Percentiles rank a stretch among this genome's conserved stretches.
Conservation (phyloP, 1,140 invertebrate genomes). For the Dufourea novaeangliae region DNA sequence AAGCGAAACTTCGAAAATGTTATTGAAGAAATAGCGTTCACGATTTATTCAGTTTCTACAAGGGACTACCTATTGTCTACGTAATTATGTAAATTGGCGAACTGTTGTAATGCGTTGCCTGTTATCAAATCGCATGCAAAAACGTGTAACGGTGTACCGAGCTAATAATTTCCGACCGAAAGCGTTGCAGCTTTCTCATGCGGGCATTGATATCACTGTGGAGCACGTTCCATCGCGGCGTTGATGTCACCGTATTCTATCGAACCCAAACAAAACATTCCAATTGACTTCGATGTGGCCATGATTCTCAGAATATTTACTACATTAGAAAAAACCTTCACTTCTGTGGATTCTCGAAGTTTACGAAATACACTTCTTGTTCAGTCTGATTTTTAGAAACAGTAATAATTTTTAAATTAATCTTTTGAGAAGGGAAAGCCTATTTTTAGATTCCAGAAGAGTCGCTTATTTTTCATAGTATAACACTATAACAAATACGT, state of each 20-base stretch:
- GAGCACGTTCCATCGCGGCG: neutral
- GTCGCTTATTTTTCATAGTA: no score
- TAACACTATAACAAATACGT: no score
- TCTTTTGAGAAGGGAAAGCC: no score
- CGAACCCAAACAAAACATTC: neutral
- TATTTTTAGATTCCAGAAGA: no score
- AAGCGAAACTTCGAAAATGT: neutral
- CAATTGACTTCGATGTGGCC: neutral
- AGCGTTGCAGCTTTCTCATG: constrained; percentile 11
- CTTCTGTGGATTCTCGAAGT: no score
- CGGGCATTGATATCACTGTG: constrained; percentile 32
- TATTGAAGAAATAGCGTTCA: neutral
- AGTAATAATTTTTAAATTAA: no score
- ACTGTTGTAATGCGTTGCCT: neutral
- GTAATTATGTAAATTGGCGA: neutral
- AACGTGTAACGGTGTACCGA: neutral
- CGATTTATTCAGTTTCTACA: neutral
- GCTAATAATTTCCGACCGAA: neutral
- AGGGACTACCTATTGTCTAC: neutral
- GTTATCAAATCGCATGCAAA: neutral
- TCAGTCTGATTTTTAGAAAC: no score
- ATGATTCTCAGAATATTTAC: no score
- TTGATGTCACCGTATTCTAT: neutral
- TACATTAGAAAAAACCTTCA: no score
- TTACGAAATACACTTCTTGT: no score